Conservation (phyloP, 2,888 invertebrate species). For the Steinernema scapterisci region DNA sequence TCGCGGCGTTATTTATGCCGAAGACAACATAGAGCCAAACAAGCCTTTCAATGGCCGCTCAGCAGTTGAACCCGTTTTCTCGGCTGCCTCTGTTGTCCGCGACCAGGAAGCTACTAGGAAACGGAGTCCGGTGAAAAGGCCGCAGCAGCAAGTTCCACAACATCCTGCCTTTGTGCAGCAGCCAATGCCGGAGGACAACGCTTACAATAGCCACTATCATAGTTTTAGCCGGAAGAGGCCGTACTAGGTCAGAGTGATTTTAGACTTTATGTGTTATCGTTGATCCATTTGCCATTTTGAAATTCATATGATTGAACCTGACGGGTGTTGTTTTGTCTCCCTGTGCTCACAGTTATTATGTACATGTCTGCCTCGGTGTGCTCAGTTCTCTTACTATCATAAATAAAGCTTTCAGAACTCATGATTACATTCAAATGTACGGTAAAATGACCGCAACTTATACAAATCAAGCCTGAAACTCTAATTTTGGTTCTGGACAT, state of each 20-base stretch:
- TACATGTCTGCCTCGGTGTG: no score
- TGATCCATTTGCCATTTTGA: no score
- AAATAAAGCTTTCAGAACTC: no score
- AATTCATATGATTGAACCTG: no score
- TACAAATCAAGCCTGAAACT: no score
- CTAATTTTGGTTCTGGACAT: no score
- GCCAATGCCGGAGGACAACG: background rate
- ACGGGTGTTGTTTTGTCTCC: no score
- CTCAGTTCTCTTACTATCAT: no score
- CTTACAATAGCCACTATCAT: background rate
- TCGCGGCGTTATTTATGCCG: conserved; percentile 19
- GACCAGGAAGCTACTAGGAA: background rate
- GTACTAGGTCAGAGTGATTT: background rate
- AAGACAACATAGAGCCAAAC: background rate
- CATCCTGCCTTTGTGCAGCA: background rate
- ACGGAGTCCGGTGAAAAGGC: background rate
- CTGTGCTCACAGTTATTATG: no score
- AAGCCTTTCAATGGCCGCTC: background rate
- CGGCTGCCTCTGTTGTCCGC: background rate
- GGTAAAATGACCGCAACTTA: no score
- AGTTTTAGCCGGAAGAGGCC: conserved; percentile 3
- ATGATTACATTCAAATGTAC: no score
- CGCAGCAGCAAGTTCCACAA: background rate
- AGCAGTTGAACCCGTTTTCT: background rate
- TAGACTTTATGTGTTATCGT: background rate